A percentile compares a stretch with the other conserved stretches of the same genome.
These are phyloP conservation scores for Marronus borbonicus DNA, from an alignment of 2,888 invertebrate species.

Conservation along the genomic window DNA sequence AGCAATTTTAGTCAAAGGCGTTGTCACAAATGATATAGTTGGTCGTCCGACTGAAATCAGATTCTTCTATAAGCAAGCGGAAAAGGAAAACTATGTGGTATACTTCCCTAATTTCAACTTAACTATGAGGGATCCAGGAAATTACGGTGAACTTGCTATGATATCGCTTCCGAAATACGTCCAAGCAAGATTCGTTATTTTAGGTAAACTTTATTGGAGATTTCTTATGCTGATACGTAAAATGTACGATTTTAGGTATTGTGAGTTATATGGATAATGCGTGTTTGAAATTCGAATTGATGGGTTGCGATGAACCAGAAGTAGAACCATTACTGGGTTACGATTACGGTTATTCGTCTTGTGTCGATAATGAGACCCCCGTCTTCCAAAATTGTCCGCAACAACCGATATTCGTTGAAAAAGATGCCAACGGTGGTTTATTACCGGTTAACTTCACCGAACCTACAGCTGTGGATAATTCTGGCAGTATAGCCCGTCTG, in stretches of 20 bases:
- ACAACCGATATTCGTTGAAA: constrained; percentile 90
- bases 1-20: constrained; percentile 94
- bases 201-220: constrained; percentile 69
- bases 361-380: constrained; percentile 96
- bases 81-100: constrained; percentile 95
- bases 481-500: constrained; percentile 92
- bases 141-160: constrained; percentile 97
- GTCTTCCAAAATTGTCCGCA: constrained; percentile 97
- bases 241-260: constrained; percentile 75
- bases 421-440: constrained; percentile 91
- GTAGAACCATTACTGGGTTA: constrained; percentile 90
- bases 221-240: constrained; percentile 32
- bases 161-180: constrained; percentile 95
- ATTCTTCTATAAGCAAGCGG: constrained; percentile 96
- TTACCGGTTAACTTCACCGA: constrained; percentile 94
- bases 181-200: constrained; percentile 92
- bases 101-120: constrained; percentile 97
- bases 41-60: constrained; percentile 96
- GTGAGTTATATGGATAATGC: constrained; percentile 98
- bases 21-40: constrained; percentile 95
- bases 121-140: constrained; percentile 95
- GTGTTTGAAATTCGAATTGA: constrained; percentile 94
- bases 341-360: constrained; percentile 94
- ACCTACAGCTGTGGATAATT: constrained; percentile 95
- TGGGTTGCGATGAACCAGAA: constrained; percentile 94